Conservation (phyloP, 2,797 vertebrate genomes). For the Tapera naevia region DNA sequence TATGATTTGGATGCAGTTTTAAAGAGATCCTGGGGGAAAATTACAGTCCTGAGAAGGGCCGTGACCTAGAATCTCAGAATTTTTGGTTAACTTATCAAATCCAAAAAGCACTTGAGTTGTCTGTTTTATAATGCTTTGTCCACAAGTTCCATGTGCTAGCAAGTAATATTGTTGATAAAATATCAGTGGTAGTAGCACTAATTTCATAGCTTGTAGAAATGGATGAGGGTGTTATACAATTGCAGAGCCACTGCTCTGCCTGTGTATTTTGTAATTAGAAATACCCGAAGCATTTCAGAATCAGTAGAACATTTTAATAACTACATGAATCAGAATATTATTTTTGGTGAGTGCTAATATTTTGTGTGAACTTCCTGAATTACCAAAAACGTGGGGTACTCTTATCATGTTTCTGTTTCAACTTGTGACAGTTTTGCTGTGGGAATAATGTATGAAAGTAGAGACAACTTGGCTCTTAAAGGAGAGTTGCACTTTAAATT, state of each 20-base stretch:
- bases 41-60: not conserved
- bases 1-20: not conserved
- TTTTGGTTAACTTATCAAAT: not conserved
- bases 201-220: not conserved
- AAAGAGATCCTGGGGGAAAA: not conserved
- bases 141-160: not conserved
- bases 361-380: conserved; percentile 1
- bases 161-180: not conserved
- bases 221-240: not conserved
- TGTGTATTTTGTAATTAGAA: not conserved
- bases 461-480: not conserved
- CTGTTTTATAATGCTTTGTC: not conserved
- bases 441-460: not conserved
- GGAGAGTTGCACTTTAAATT: not conserved
- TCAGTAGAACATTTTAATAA: not conserved
- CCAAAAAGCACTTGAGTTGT: not conserved
- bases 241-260: not conserved
- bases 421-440: not conserved
- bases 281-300: conserved; percentile 1
- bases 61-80: not conserved
- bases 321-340: not conserved
- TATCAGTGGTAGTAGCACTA: not conserved
- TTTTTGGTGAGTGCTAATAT: conserved; percentile 17
- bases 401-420: not conserved
- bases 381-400: not conserved